Percentiles rank a stretch among this genome's conserved stretches.
These are phyloP conservation scores for Xiphophorus couchianus DNA, from an alignment of 2,113 vertebrate genomes.

Conservation along the genomic window DNA sequence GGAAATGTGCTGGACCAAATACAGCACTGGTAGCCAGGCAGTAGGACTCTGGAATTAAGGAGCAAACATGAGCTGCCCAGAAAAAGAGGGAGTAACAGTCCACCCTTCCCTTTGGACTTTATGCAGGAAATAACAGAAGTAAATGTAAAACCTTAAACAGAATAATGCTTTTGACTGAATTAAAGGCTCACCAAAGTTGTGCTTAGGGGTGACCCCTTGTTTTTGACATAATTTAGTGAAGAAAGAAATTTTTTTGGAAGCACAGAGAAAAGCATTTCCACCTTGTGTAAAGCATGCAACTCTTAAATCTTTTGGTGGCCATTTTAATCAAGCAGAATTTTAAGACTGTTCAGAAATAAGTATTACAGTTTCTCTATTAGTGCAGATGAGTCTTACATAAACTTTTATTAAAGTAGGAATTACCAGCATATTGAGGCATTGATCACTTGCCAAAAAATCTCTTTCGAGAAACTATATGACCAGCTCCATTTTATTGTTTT, in stretches of 20 bases:
- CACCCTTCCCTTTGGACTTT: too few relatives aligned
- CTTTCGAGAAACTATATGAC: background rate
- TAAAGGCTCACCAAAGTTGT: background rate
- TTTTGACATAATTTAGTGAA: too few relatives aligned
- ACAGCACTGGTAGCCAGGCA: background rate
- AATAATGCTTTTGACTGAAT: too few relatives aligned
- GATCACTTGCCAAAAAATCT: conserved; percentile 12
- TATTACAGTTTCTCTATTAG: background rate
- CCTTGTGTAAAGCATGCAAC: too few relatives aligned
- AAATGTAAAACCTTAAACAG: too few relatives aligned
- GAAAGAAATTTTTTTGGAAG: background rate
- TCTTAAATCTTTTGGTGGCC: background rate
- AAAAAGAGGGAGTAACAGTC: background rate
- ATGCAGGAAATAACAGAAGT: too few relatives aligned
- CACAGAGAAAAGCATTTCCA: background rate
- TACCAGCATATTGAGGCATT: conserved; percentile 1
- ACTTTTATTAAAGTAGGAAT: conserved; percentile 6
- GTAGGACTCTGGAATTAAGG: background rate
- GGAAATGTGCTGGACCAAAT: background rate
- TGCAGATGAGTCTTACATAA: background rate
- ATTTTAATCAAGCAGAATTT: background rate
- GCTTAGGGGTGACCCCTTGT: background rate
- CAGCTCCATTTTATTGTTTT: conserved; percentile 23
- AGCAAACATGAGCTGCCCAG: background rate
- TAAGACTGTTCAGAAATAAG: background rate